Evolutionary conservation across 2,113 vertebrate genomes (phyloP).

Genomic region (Azemiops feae): DNA sequence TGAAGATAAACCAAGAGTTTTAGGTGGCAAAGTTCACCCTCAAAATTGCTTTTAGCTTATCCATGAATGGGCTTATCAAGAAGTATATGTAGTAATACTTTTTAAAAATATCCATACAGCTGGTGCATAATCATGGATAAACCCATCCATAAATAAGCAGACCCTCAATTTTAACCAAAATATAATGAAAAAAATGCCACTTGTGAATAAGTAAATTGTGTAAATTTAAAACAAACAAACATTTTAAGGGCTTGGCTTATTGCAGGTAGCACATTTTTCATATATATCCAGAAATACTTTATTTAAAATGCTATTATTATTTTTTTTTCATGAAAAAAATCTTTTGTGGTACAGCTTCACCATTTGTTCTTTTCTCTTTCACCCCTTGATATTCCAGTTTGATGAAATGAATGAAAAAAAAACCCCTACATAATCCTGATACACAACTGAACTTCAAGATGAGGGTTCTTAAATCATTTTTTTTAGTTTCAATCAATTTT

Average conservation of each 20-base stretch:
- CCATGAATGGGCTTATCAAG: neutral
- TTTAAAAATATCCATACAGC: neutral
- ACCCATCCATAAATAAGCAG: neutral
- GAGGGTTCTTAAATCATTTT: constrained; percentile 51
- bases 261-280: neutral
- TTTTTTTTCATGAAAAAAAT: constrained; percentile 42
- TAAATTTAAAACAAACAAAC: neutral
- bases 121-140: neutral
- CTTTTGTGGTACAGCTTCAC: constrained; percentile 18
- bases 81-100: neutral
- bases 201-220: neutral
- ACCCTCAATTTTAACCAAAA: neutral
- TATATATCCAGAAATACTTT: constrained; percentile 54
- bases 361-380: constrained; percentile 55
- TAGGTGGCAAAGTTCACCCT: neutral
- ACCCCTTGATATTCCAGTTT: constrained; percentile 23
- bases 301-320: constrained; percentile 42
- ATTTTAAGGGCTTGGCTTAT: neutral
- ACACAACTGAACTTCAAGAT: constrained; percentile 59
- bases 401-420: constrained; percentile 44
- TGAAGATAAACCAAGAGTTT: neutral
- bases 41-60: neutral
- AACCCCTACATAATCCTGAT: constrained; percentile 33
- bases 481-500: constrained; percentile 25
- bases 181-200: neutral